Evolutionary conservation across 2,113 vertebrate species (phyloP), one percentile per base, ranked within the genome.

Genomic region (Chlamydotis undulata): DNA sequence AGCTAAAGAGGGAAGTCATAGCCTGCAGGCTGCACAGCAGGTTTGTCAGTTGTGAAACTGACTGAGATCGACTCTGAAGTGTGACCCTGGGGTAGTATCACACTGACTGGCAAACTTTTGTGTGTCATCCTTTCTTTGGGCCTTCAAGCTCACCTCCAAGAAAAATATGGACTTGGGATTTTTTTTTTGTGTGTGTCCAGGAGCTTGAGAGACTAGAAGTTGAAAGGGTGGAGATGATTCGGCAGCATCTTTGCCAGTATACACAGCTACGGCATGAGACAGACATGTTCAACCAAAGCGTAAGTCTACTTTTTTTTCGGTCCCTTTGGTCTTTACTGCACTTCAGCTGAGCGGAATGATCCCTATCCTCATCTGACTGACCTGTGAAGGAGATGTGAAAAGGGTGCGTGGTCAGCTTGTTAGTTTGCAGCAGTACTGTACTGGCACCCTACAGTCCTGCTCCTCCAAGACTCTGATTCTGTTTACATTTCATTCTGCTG

Each of bases 241-340:
- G 99, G 55, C 99, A 99, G 67, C 99, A 99, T 4, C 98, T 99
- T 77, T 98, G 99, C 96, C 99, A 99, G 94, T 99, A 99, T 93
- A 99, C 99, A 4, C 99, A 99, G 80, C 98, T 99, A 50, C 98
- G 99, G 45, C 99, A 99, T 1, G 99, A 99, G 97, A 99, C 99
- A 1, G 99, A 99, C 97, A 99, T 99, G 99, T 99, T 99, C 98
- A 99, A 99, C 98, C 99, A 99, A 98, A 99, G 99, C 28, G 99
- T 99, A 95, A 99, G 99, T 98, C 24, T 41, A 33, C 64, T 83
- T 8, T 71, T 9, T 33, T 10, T 83, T 75, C 3, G 0, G 2
- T 47, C 52, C 24, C 56, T 59, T 41, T 43, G 63, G 5, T 45
- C 39, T 31, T 53, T 25, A 8, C 25, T 85, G 77, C 37, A 11